These are phyloP conservation scores for Cephus pygmeus DNA, from an alignment of 2,888 invertebrate species.

Conservation along the genomic window DNA sequence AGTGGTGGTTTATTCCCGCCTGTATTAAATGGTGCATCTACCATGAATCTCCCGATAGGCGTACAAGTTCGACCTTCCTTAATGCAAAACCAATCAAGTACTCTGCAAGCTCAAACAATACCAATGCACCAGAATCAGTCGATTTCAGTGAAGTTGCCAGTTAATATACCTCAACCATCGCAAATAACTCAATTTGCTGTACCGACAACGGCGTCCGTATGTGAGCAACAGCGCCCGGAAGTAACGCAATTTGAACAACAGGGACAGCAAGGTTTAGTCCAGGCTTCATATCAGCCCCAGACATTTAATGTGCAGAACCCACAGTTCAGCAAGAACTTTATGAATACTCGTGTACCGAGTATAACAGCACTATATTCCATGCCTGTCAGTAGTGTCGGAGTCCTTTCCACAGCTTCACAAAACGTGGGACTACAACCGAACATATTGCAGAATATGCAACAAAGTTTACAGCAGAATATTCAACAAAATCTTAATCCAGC, in stretches of 20 bases:
- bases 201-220: conserved; percentile 10
- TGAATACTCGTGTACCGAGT: conserved; percentile 37
- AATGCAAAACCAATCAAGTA: conserved; percentile 25
- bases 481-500: conserved; percentile 14
- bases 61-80: conserved; percentile 40
- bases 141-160: conserved; percentile 6
- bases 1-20: background rate
- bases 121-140: background rate
- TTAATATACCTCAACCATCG: conserved; percentile 22
- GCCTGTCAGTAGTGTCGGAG: conserved; percentile 22
- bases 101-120: conserved; percentile 19
- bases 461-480: conserved; percentile 4
- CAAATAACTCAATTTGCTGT: conserved; percentile 30
- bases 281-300: conserved; percentile 46
- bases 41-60: conserved; percentile 24
- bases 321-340: conserved; percentile 53
- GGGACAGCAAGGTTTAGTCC: conserved; percentile 24
- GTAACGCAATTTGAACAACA: conserved; percentile 16
- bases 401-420: conserved; percentile 18
- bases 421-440: background rate
- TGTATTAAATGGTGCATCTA: conserved; percentile 12
- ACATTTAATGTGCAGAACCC: conserved; percentile 54
- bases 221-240: conserved; percentile 29
- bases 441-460: background rate
- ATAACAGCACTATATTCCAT: conserved; percentile 33